phyloP scores from a whole-genome alignment of 1,140 invertebrate species.

The Zaprionus lachaisei region DNA sequence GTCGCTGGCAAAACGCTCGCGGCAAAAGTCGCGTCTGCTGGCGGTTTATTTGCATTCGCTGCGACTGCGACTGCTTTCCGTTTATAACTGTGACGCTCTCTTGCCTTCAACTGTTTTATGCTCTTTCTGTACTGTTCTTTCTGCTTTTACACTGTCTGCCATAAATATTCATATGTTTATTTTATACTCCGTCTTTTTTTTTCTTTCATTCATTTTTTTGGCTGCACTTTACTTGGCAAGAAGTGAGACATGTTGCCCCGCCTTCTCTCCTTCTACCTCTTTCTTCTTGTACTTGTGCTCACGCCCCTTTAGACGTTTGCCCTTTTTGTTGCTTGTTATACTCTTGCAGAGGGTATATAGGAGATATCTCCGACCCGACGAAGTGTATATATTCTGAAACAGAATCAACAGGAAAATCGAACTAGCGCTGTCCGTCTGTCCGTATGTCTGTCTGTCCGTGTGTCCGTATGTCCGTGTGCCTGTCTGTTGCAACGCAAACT shows the following conservation, averaged over 20 bases:
- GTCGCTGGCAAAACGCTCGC: conserved; percentile 7
- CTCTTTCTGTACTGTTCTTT: neutral
- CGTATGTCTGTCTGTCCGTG: too few relatives aligned
- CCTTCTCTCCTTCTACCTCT: neutral
- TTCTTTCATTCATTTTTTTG: conserved; percentile 9
- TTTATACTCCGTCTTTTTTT: conserved; percentile 43
- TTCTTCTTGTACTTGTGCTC: too few relatives aligned
- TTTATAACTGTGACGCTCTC: neutral
- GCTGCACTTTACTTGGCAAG: conserved; percentile 35
- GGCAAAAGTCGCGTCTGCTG: conserved; percentile 21
- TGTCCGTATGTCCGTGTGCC: too few relatives aligned
- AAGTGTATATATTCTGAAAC: too few relatives aligned
- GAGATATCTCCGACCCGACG: too few relatives aligned
- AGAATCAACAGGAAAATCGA: too few relatives aligned
- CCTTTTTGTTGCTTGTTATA: conserved; percentile 7
- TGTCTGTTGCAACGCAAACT: too few relatives aligned
- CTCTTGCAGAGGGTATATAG: conserved; percentile 24
- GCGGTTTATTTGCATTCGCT: conserved; percentile 8
- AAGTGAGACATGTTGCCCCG: neutral
- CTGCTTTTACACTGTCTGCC: conserved; percentile 19
- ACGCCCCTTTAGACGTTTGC: neutral
- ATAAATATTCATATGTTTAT: conserved; percentile 79
- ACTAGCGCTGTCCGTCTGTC: too few relatives aligned
- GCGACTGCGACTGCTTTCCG: neutral
- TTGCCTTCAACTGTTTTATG: conserved; percentile 3